Evolutionary conservation across 1,140 invertebrate species (phyloP).

Genomic region (Magallana angulata): DNA sequence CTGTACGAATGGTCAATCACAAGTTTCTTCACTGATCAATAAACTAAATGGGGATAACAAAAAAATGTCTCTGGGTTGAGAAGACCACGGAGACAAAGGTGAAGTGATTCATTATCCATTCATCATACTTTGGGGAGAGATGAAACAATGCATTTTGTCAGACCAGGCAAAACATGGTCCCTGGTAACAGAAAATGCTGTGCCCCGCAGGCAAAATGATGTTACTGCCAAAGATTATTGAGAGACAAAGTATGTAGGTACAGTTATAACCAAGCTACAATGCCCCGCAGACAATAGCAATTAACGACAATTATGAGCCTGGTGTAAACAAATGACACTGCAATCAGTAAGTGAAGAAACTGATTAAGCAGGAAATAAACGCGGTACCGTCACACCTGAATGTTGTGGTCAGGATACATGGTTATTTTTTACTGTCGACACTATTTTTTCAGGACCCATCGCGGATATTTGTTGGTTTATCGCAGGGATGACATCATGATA

Average conservation of each 20-base stretch:
- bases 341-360: slow-evolving; percentile 18
- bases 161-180: slow-evolving; percentile 27
- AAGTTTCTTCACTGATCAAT: slow-evolving; percentile 26
- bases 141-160: slow-evolving; percentile 31
- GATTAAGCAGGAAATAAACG: slow-evolving; percentile 44
- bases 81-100: slow-evolving; percentile 29
- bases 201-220: slow-evolving; percentile 35
- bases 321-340: slow-evolving; percentile 45
- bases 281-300: slow-evolving; percentile 40
- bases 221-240: slow-evolving; percentile 46
- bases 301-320: slow-evolving; percentile 44
- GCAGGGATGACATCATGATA: neutral
- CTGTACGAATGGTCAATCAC: neutral
- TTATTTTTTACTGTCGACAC: slow-evolving; percentile 8
- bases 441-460: slow-evolving; percentile 26
- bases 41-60: slow-evolving; percentile 34
- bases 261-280: slow-evolving; percentile 31
- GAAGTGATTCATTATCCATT: slow-evolving; percentile 21
- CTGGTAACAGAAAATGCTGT: slow-evolving; percentile 28
- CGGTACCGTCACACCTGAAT: slow-evolving; percentile 36
- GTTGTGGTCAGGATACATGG: slow-evolving; percentile 24
- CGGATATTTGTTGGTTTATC: slow-evolving; percentile 22
- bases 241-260: slow-evolving; percentile 49
- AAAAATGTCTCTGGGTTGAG: neutral
- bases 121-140: slow-evolving; percentile 20